Conservation (phyloP, 2,888 invertebrate species). For the Monopis laevigella region DNA sequence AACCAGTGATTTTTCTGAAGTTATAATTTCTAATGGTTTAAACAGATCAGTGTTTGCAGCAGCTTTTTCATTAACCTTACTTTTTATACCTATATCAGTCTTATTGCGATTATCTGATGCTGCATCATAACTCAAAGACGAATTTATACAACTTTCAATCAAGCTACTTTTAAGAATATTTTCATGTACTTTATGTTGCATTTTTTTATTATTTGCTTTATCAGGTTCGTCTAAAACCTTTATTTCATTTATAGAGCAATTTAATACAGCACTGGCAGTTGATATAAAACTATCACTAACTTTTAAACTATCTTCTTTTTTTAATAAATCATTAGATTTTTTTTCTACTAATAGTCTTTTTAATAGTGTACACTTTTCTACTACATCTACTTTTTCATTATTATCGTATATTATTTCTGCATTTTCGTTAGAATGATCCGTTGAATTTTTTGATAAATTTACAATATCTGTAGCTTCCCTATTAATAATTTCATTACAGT, state of each 20-base stretch:
- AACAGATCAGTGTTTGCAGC: not conserved
- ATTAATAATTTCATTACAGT: too few relatives aligned
- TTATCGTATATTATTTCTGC: not conserved
- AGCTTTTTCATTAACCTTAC: not conserved
- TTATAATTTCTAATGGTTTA: constrained; percentile 57
- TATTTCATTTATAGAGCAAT: too few relatives aligned
- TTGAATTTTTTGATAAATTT: not conserved
- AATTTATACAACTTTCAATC: too few relatives aligned
- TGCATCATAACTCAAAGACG: too few relatives aligned
- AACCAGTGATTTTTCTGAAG: constrained; percentile 42
- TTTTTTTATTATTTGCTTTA: too few relatives aligned
- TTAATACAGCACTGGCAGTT: too few relatives aligned
- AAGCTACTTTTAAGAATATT: too few relatives aligned
- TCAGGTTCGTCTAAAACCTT: too few relatives aligned
- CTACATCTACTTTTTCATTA: constrained; percentile 9
- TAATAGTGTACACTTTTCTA: constrained; percentile 51
- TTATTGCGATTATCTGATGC: constrained; percentile 8
- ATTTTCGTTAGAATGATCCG: too few relatives aligned
- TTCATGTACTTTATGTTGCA: too few relatives aligned
- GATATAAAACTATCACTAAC: constrained; percentile 27
- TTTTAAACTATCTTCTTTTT: constrained; percentile 24
- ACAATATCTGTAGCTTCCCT: too few relatives aligned
- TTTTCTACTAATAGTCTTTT: constrained; percentile 51
- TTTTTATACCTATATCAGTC: constrained; percentile 4
- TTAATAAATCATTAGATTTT: constrained; percentile 32